A percentile compares a stretch with the other conserved stretches of the same genome.
Conservation (phyloP, 2,888 invertebrate genomes). For the Alsophila aescularia region DNA sequence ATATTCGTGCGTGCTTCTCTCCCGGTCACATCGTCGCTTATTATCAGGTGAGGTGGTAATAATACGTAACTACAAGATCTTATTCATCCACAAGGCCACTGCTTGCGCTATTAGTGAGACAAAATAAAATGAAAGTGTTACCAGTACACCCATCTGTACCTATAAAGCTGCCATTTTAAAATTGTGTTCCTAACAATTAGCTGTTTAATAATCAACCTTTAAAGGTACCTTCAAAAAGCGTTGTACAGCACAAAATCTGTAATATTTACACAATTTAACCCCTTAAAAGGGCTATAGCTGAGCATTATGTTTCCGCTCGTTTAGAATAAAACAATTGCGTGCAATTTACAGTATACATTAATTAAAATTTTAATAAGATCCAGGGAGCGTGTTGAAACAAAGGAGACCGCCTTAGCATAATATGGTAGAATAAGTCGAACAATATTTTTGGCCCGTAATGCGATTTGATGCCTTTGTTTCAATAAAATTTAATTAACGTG, state of each 20-base stretch:
- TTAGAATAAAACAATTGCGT: constrained; percentile 48
- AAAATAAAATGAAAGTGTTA: too few relatives aligned
- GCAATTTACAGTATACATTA: constrained; percentile 63
- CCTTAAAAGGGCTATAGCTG: constrained; percentile 17
- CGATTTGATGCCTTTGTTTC: constrained; percentile 57
- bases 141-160: too few relatives aligned
- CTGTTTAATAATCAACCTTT: neutral
- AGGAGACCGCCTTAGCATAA: constrained; percentile 52
- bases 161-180: too few relatives aligned
- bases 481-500: constrained; percentile 59
- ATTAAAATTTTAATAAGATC: constrained; percentile 69
- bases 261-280: constrained; percentile 15
- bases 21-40: too few relatives aligned
- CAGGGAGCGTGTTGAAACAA: constrained; percentile 58
- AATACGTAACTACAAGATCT: too few relatives aligned
- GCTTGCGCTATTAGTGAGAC: too few relatives aligned
- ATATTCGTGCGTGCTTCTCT: too few relatives aligned
- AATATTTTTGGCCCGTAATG: constrained; percentile 57
- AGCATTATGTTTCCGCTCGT: constrained; percentile 32
- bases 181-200: too few relatives aligned
- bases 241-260: constrained; percentile 5
- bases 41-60: too few relatives aligned
- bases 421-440: constrained; percentile 63
- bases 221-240: neutral
- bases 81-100: too few relatives aligned